Evolutionary conservation across 2,797 vertebrate genomes (phyloP), one percentile per base, ranked within the genome.

Genomic region (Serranus cabrilla): DNA sequence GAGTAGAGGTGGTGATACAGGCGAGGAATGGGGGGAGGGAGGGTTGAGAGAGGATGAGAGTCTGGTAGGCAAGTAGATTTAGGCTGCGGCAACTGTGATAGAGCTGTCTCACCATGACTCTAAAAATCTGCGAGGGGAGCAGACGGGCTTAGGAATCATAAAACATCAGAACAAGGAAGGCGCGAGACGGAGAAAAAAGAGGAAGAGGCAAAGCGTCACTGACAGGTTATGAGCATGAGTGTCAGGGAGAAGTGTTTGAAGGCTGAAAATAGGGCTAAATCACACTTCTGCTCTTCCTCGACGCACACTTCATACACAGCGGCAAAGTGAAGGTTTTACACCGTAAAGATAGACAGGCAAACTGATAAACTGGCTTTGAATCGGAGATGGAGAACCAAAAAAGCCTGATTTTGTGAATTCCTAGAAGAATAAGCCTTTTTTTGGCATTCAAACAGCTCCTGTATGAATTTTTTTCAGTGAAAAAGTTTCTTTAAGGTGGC

Each of bases 221-320:
- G 92, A 87, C 83, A 84, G 78, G 73, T 81, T 78, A 78, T 83
- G 80, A 89, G 84, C 62, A 42, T 17, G 77, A 74, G 71, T 78
- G 85, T 89, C 71, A 80, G 78, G 59, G 49, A 78, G 72, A 87
- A 78, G 71, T 59, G 79, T 90, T 87, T 85, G 80, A 90, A 89
- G 73, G 67, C 84, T 82, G 74, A 72, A 88, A 90, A 87, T 80
- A 80, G 81, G 73, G 72, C 78, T 83, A 65, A 82, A 80, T 78
- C 72, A 68, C 72, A 78, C 70, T 54, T 21, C 52, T 61, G 45
- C 64, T 77, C 47, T 59, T 64, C 45, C 31, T 54, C 25, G 71
- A 83, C 51, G 45, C 54, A 45, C 62, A 55, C 54, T 60, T 76
- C 43, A 62, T n/a, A 45, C 64, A 31, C 21, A 7, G 60, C 20